Conservation (phyloP, 2,113 vertebrate species). For the Leptobrachium leishanense region DNA sequence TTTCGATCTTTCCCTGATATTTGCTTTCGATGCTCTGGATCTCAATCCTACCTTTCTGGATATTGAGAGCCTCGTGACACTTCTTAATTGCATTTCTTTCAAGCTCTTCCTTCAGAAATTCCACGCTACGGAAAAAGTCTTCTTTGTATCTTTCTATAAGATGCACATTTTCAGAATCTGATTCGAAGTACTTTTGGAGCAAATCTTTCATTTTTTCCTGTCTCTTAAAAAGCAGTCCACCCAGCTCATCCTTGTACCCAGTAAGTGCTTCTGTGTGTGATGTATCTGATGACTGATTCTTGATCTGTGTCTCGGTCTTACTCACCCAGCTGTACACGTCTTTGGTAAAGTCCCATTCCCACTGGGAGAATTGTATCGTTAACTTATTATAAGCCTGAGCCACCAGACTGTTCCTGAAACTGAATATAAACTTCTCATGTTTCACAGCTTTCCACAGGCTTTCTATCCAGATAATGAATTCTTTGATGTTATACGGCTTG, state of each 20-base stretch:
- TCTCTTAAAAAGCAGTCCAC: background rate
- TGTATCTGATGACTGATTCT: constrained; percentile 20
- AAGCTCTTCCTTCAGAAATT: constrained; percentile 50
- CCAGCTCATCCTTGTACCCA: background rate
- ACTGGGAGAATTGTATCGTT: constrained; percentile 50
- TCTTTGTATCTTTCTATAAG: constrained; percentile 59
- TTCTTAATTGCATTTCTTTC: constrained; percentile 46
- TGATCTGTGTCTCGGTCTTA: constrained; percentile 52
- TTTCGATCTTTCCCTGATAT: constrained; percentile 50
- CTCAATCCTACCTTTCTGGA: constrained; percentile 54
- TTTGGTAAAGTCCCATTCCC: constrained; percentile 56
- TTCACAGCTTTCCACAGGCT: constrained; percentile 52
- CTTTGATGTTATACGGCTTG: constrained; percentile 54
- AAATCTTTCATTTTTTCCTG: background rate
- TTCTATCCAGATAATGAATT: constrained; percentile 59
- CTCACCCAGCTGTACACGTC: constrained; percentile 62
- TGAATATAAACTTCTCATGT: constrained; percentile 45
- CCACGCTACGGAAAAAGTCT: constrained; percentile 55
- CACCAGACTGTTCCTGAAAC: constrained; percentile 45
- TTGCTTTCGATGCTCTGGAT: background rate
- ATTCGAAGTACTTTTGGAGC: constrained; percentile 21
- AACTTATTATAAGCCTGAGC: constrained; percentile 49
- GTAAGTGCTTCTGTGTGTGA: background rate
- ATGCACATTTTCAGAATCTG: background rate
- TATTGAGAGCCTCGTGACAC: constrained; percentile 53